A percentile compares a stretch with the other conserved stretches of the same genome.
These are phyloP conservation scores for Molorchus minor DNA, from an alignment of 2,888 invertebrate species.

Conservation along the genomic window DNA sequence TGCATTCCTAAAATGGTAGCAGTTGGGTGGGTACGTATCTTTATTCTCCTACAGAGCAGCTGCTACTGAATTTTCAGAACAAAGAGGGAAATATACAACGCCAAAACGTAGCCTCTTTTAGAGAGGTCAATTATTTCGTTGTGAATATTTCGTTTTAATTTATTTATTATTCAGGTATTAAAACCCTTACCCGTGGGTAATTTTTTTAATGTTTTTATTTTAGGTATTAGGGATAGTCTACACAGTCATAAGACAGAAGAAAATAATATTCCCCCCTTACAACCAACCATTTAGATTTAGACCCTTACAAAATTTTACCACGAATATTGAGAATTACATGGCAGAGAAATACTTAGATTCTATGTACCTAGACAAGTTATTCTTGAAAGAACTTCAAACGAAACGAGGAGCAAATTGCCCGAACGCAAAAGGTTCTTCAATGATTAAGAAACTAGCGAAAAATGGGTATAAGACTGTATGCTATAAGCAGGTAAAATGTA, in stretches of 20 bases:
- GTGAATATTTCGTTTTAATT: no score
- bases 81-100: no score
- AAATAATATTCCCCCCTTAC: constrained; percentile 50
- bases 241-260: constrained; percentile 51
- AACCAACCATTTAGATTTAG: constrained; percentile 50
- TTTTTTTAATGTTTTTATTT: background rate
- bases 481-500: constrained; percentile 55
- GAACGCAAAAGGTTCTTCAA: constrained; percentile 53
- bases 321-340: constrained; percentile 60
- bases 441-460: constrained; percentile 52
- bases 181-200: no score
- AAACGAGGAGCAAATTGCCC: constrained; percentile 56
- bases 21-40: no score
- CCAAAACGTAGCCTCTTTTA: no score
- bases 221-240: constrained; percentile 51
- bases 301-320: constrained; percentile 59
- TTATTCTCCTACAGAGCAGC: no score
- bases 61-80: no score
- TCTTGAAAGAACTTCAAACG: constrained; percentile 56
- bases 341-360: constrained; percentile 62
- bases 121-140: no score
- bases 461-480: constrained; percentile 55
- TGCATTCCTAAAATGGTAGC: no score
- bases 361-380: constrained; percentile 62
- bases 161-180: no score